Evolutionary conservation across 2,888 invertebrate species (phyloP), one percentile per base, ranked within the genome.

Genomic region (Diarsia dahlii): DNA sequence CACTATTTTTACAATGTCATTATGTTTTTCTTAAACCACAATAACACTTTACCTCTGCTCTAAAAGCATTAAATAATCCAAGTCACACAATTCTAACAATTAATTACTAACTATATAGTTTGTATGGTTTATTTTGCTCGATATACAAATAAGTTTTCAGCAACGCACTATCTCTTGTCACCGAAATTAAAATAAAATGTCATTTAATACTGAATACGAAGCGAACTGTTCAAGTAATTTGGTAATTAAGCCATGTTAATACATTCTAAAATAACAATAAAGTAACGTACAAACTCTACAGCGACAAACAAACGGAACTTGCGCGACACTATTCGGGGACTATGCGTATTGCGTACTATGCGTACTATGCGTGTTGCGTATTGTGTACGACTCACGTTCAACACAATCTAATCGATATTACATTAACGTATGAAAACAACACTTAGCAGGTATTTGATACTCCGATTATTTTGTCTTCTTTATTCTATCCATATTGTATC

Each of bases 71-170:
- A 94, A 96, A 96, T 96, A 94, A 96, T 96, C 87, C 94, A 95
- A 96, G 95, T 96, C 96, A 96, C 96, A 96, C 96, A 96, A 95
- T 95, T 96, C 96, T 96, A 96, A 96, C 96, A 96, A 96, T 96
- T 96, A 96, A 95, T 95, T 95, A 96, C 96, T 95, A 95, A 93
- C 95, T 96, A 96, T 93, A 94, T 95, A 95, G 92, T 94, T 96
- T 96, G 95, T 95, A 95, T 95, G 93, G 90, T 95, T 94, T 95
- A 95, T 89, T 95, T 96, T 96, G 95, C 96, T 96, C 94, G 95
- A 95, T 96, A 95, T 96, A 96, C 95, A 96, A 95, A 96, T 95
- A 95, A 94, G 91, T 94, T 92, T 88, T 89, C 91, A 93, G 94
- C 92, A 92, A 94, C 93, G 89, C 89, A 89, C 93, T 93, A 93